Evolutionary conservation across 2,888 invertebrate species (phyloP), one percentile per base, ranked within the genome.

Genomic region (Coelinius sp.): DNA sequence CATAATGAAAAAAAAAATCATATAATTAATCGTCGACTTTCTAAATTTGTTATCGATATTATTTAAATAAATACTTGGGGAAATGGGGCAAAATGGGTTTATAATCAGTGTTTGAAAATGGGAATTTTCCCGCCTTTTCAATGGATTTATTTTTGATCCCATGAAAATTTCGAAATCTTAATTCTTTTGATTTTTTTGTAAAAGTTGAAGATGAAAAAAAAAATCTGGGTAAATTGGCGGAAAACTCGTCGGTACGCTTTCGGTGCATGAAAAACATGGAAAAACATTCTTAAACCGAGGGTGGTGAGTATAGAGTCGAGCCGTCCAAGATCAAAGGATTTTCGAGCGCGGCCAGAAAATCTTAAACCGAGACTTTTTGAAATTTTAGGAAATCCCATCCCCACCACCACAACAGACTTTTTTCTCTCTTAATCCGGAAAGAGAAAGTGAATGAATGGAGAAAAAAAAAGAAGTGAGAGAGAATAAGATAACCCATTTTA

Each of bases 251-350:
- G n/a, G n/a, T n/a, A n/a, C n/a, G n/a, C n/a, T n/a, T n/a, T n/a
- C n/a, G n/a, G n/a, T n/a, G n/a, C n/a, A n/a, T n/a, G n/a, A n/a
- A n/a, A n/a, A n/a, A n/a, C n/a, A n/a, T n/a, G n/a, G n/a, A n/a
- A n/a, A n/a, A n/a, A n/a, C 63, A 44, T 46, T 68, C 74, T 20
- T 17, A 38, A 31, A 24, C 46, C 35, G 7, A 14, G 12, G 5
- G 25, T 24, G 22, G 41, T n/a, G 14, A 46, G 53, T 59, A 64
- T 66, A 22, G 62, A 69, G 71, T 65, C 67, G 71, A 35, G 35
- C 59, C 20, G 27, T 56, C 44, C 10, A 56, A 59, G 59, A 59
- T 59, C 59, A 59, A 59, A 59, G 59, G 59, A 59, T 35, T 35
- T 59, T 25, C 27, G 25, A 53, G n/a, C 27, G 25, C 24, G n/a